phyloP scores from a whole-genome alignment of 2,113 vertebrate genomes.

The Rhynchopsitta pachyrhyncha region DNA sequence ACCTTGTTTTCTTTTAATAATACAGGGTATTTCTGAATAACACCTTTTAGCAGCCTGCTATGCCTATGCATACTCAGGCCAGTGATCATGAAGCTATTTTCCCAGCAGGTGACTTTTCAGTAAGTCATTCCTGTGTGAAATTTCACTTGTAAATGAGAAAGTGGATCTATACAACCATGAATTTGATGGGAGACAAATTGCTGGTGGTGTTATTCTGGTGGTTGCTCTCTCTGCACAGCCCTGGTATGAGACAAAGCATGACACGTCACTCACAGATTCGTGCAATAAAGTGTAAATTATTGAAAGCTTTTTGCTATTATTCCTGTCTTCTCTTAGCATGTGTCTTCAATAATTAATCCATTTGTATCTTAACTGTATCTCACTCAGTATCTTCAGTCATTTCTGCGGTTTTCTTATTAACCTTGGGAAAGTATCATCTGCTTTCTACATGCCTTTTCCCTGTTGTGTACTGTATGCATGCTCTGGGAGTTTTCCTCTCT shows the following conservation, averaged over 20 bases:
- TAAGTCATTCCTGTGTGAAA: not conserved
- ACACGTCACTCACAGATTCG: not conserved
- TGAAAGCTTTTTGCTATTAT: slow-evolving; percentile 46
- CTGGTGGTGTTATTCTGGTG: not conserved
- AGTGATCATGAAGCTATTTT: not conserved
- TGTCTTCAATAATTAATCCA: slow-evolving; percentile 42
- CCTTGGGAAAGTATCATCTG: not conserved
- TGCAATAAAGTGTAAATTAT: slow-evolving; percentile 58
- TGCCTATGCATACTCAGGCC: not conserved
- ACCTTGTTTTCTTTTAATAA: not conserved
- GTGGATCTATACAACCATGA: not conserved
- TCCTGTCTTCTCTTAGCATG: slow-evolving; percentile 12
- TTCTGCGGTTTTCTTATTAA: slow-evolving; percentile 21
- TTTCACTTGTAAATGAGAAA: slow-evolving; percentile 20
- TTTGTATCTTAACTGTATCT: not conserved
- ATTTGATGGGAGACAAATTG: slow-evolving; percentile 11
- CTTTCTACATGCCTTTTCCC: not conserved
- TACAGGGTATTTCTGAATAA: not conserved
- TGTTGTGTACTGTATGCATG: not conserved
- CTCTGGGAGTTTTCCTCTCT: not conserved
- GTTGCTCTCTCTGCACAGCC: not conserved
- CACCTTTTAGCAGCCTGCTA: not conserved
- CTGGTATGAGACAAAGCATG: not conserved
- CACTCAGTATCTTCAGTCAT: not conserved
- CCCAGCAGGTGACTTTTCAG: slow-evolving; percentile 24